Evolutionary conservation across 53 echinoderm and acorn worm species (phyloP).

Genomic region (Mesocentrotus franciscanus): DNA sequence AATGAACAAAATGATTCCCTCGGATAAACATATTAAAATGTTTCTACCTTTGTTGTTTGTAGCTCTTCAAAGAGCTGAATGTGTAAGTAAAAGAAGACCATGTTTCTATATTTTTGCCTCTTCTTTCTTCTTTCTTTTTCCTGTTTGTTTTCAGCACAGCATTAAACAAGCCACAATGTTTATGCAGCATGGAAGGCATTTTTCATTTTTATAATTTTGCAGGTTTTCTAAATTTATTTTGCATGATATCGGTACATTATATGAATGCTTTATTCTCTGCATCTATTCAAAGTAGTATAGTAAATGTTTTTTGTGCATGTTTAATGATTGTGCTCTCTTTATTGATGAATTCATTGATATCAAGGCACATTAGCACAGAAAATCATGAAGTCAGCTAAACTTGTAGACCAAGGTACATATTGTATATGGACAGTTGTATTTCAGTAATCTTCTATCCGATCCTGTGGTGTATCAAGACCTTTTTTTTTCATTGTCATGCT

Average conservation of each 20-base stretch:
- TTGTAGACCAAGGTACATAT: not conserved
- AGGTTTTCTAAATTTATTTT: not conserved
- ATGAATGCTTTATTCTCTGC: not conserved
- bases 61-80: not conserved
- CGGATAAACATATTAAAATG: not conserved
- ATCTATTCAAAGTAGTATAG: not conserved
- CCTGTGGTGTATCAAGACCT: not conserved
- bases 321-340: not conserved
- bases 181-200: not conserved
- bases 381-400: not conserved
- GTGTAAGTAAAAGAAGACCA: slow-evolving; percentile 16
- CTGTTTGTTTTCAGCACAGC: not conserved
- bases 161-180: not conserved
- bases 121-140: not conserved
- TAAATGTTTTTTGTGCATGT: not conserved
- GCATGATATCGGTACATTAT: not conserved
- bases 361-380: not conserved
- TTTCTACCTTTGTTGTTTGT: slow-evolving; percentile 29
- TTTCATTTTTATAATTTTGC: not conserved
- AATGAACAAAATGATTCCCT: not conserved
- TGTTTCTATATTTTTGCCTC: not conserved
- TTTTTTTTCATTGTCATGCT: slow-evolving; percentile 4
- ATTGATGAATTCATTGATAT: not conserved
- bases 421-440: not conserved
- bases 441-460: not conserved